Percentiles rank a stretch among this genome's conserved stretches.
These are phyloP conservation scores for Gobius niger DNA, from an alignment of 2,113 vertebrate species.

Conservation along the genomic window DNA sequence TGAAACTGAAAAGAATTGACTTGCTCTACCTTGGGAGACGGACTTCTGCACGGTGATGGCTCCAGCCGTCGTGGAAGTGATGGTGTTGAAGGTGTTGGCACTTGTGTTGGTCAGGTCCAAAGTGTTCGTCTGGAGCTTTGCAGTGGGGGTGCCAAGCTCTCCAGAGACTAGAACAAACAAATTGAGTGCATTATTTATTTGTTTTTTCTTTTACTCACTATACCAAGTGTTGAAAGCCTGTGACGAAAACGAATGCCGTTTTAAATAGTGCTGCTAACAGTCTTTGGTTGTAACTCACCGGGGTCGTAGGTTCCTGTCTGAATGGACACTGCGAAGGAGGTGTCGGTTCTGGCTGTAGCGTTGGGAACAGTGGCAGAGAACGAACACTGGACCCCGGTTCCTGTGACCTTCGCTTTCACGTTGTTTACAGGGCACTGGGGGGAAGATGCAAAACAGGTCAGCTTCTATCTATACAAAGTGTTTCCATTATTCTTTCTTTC, in stretches of 20 bases:
- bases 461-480: background rate
- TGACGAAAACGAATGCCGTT: too few relatives aligned
- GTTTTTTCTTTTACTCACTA: too few relatives aligned
- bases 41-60: constrained; percentile 30
- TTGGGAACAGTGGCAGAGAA: constrained; percentile 37
- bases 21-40: constrained; percentile 40
- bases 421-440: constrained; percentile 27
- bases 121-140: fast-evolving
- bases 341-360: fast-evolving
- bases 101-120: constrained; percentile 27
- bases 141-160: fast-evolving
- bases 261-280: too few relatives aligned
- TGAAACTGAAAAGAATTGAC: background rate
- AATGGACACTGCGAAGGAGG: background rate
- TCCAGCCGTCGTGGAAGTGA: background rate
- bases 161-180: constrained; percentile 17
- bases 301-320: background rate
- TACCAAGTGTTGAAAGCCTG: too few relatives aligned
- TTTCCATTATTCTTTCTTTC: too few relatives aligned
- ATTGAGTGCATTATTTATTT: background rate
- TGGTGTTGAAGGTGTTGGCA: background rate
- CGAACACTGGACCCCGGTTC: constrained; percentile 33
- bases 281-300: constrained; percentile 30
- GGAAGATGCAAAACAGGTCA: background rate
- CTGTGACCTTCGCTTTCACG: constrained; percentile 18